phyloP scores from a whole-genome alignment of 2,888 invertebrate species.

The Drosophila pullipes region DNA sequence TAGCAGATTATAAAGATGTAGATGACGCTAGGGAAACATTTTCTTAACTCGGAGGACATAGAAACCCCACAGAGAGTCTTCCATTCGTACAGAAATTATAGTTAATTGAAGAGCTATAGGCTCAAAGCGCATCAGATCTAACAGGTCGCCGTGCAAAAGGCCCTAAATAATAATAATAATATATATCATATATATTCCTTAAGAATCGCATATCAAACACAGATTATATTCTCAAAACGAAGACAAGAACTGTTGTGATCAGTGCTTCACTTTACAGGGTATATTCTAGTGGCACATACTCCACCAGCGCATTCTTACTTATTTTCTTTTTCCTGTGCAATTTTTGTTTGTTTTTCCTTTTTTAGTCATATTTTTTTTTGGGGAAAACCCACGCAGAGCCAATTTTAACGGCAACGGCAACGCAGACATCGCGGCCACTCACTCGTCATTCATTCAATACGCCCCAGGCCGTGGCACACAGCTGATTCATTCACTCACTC shows the following conservation, averaged over 20 bases:
- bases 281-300: slow-evolving; percentile 25
- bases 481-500: slow-evolving; percentile 51
- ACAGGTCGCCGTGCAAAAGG: neutral
- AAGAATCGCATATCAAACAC: neutral
- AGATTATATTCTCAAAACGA: neutral
- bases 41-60: neutral
- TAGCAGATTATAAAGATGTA: neutral
- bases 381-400: slow-evolving; percentile 47
- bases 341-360: slow-evolving; percentile 16
- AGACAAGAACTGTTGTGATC: neutral
- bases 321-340: slow-evolving; percentile 42
- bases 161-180: too few species aligned
- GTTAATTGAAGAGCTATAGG: neutral
- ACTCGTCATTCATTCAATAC: slow-evolving; percentile 51
- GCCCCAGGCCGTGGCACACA: slow-evolving; percentile 40
- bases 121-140: neutral
- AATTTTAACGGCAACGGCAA: neutral
- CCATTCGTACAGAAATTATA: neutral
- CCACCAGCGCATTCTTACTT: neutral
- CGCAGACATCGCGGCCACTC: slow-evolving; percentile 60
- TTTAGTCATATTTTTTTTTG: neutral
- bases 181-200: neutral
- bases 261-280: slow-evolving; percentile 10
- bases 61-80: neutral
- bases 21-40: neutral